Percentiles rank a stretch among this genome's conserved stretches.
Conservation (phyloP, 2,888 invertebrate genomes). For the Apantesis nais region DNA sequence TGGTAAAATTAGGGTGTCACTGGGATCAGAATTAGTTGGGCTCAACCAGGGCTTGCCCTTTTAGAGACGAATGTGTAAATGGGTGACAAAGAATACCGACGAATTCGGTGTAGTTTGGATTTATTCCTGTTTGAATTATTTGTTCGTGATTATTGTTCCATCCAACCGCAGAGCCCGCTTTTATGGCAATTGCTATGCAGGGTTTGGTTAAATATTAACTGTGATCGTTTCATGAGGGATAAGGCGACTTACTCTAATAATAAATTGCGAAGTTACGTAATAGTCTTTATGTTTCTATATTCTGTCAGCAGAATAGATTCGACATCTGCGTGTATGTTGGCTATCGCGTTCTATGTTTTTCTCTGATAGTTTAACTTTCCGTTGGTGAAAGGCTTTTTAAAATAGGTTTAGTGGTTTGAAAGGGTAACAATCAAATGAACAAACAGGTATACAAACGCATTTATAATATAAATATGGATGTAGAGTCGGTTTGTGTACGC, state of each 20-base stretch:
- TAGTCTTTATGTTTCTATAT: neutral
- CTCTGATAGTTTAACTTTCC: too few species aligned
- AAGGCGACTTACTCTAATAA: neutral
- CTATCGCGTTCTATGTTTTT: too few species aligned
- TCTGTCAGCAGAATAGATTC: neutral
- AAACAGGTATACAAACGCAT: too few species aligned
- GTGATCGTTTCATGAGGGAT: neutral
- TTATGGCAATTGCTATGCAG: neutral
- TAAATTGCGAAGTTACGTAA: neutral
- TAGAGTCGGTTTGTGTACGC: too few species aligned
- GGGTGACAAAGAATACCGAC: slow-evolving; percentile 28
- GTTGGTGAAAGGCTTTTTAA: too few species aligned
- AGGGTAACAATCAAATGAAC: too few species aligned
- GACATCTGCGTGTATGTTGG: too few species aligned
- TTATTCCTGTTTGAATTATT: neutral
- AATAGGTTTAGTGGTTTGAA: too few species aligned
- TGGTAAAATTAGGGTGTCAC: slow-evolving; percentile 28
- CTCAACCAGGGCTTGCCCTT: slow-evolving; percentile 25
- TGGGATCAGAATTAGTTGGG: slow-evolving; percentile 32
- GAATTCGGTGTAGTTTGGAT: slow-evolving; percentile 5
- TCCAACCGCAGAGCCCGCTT: neutral
- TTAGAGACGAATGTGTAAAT: slow-evolving; percentile 23
- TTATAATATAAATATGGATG: too few species aligned
- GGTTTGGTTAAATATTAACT: neutral
- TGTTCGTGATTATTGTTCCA: neutral